These are phyloP conservation scores for Berghia stephanieae DNA, from an alignment of 1,140 invertebrate species.

Conservation along the genomic window DNA sequence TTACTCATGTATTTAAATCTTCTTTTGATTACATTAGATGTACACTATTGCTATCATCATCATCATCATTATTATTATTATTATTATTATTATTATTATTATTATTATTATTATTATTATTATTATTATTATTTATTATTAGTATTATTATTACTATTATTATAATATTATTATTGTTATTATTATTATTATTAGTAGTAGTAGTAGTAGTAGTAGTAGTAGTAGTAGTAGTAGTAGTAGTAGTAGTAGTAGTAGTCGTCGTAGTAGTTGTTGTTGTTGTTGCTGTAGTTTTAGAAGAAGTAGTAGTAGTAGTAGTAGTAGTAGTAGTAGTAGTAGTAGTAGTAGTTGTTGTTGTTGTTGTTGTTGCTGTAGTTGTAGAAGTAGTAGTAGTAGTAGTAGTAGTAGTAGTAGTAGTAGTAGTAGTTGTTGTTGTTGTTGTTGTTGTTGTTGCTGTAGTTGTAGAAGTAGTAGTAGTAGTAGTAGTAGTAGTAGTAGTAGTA, in stretches of 20 bases:
- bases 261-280: too few species aligned
- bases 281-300: too few species aligned
- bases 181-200: too few species aligned
- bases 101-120: background rate
- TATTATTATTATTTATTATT: background rate
- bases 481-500: conserved; percentile 8
- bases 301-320: conserved; percentile 8
- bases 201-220: conserved; percentile 7
- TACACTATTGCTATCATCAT: too few species aligned
- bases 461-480: background rate
- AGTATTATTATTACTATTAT: background rate
- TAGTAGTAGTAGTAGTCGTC: too few species aligned
- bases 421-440: conserved; percentile 8
- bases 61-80: too few species aligned
- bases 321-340: background rate
- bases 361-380: background rate
- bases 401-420: conserved; percentile 7
- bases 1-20: too few species aligned
- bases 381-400: conserved; percentile 7
- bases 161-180: background rate
- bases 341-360: background rate
- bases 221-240: too few species aligned
- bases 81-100: background rate
- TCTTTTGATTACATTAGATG: too few species aligned
- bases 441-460: conserved; percentile 1